phyloP scores from a whole-genome alignment of 2,888 invertebrate species.

The Pyrocoelia pectoralis region DNA sequence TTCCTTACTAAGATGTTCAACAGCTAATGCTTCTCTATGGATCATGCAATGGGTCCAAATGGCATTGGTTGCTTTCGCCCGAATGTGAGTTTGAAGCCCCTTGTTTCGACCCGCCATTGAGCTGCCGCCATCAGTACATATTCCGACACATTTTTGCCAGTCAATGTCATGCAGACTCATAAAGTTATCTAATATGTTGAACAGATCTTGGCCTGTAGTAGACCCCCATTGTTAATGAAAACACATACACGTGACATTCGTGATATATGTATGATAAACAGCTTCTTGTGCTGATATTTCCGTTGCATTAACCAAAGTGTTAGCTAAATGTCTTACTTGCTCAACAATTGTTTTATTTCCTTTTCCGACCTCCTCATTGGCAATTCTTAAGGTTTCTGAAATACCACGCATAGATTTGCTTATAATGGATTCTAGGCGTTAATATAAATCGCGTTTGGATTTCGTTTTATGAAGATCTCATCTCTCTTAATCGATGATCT shows the following conservation, averaged over 20 bases:
- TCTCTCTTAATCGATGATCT: constrained; percentile 2
- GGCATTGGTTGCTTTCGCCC: no score
- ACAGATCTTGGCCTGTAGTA: no score
- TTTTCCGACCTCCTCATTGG: background rate
- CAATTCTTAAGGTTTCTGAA: background rate
- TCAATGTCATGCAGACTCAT: no score
- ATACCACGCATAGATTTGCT: constrained; percentile 5
- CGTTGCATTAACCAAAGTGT: constrained; percentile 10
- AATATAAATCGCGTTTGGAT: constrained; percentile 3
- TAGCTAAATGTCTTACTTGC: constrained; percentile 11
- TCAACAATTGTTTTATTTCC: constrained; percentile 6
- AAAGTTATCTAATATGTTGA: no score
- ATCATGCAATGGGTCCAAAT: no score
- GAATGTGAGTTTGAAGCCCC: no score
- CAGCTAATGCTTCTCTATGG: no score
- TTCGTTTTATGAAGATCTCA: constrained; percentile 8
- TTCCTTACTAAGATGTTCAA: no score
- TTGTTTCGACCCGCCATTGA: no score
- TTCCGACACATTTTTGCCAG: no score
- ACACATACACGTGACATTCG: constrained; percentile 3
- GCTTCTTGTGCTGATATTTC: constrained; percentile 19
- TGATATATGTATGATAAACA: constrained; percentile 9
- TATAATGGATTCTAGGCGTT: constrained; percentile 9
- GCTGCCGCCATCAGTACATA: no score
- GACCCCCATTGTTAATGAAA: constrained; percentile 9